A percentile compares a stretch with the other conserved stretches of the same genome.
Evolutionary conservation across 2,113 vertebrate genomes (phyloP).

Genomic region (Lepisosteus oculatus): DNA sequence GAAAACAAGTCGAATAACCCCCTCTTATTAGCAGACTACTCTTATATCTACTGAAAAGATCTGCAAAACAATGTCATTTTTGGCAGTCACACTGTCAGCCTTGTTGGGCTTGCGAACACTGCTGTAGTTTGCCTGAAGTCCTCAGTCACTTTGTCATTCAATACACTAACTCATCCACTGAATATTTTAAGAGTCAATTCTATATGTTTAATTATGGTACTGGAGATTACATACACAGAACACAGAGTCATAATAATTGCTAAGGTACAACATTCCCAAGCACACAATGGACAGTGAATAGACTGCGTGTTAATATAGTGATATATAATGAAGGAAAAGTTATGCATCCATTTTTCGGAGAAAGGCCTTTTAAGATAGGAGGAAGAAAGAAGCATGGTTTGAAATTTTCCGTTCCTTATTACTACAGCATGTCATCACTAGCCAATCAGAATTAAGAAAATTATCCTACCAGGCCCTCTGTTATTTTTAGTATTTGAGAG

Average conservation of each 20-base stretch:
- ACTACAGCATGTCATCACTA: no score
- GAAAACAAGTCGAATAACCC: no score
- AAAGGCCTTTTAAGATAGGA: background rate
- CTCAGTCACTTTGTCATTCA: background rate
- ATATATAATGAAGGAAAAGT: background rate
- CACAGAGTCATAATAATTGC: no score
- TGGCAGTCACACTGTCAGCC: background rate
- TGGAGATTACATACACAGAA: background rate
- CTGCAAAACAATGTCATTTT: background rate
- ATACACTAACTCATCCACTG: background rate
- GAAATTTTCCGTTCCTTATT: no score
- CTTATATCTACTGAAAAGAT: no score
- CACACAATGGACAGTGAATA: no score
- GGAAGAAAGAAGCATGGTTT: no score
- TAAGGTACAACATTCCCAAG: no score
- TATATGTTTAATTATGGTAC: background rate
- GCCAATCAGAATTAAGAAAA: conserved; percentile 33
- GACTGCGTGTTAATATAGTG: background rate
- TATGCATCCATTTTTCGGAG: background rate
- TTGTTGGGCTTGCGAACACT: background rate
- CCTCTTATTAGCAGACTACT: no score
- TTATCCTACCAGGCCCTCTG: conserved; percentile 12
- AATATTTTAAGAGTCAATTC: background rate
- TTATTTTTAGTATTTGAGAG: conserved; percentile 7
- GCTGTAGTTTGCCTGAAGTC: no score